Evolutionary conservation across 2,113 vertebrate genomes (phyloP).

Genomic region (Cygnus atratus): DNA sequence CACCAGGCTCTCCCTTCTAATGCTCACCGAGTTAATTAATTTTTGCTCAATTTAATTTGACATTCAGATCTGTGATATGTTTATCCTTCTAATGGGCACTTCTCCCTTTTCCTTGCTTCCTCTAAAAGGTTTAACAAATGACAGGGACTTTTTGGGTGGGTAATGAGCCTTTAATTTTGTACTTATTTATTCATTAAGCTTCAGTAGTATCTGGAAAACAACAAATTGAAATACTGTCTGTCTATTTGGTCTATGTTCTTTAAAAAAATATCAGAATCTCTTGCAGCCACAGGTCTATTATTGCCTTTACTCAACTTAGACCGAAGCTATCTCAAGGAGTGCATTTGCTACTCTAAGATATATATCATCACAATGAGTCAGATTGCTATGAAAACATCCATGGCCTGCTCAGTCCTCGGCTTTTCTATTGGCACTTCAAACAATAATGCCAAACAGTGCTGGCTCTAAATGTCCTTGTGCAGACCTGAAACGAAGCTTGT

Average conservation of each 20-base stretch:
- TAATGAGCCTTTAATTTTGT: conserved; percentile 64
- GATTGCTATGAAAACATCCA: not conserved
- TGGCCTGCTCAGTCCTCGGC: not conserved
- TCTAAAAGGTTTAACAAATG: conserved; percentile 61
- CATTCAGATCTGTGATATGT: conserved; percentile 59
- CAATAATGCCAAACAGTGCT: not conserved
- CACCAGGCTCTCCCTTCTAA: conserved; percentile 21
- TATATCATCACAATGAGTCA: not conserved
- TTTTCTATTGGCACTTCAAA: not conserved
- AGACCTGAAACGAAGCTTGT: not conserved
- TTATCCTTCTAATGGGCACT: conserved; percentile 60
- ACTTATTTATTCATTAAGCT: conserved; percentile 59
- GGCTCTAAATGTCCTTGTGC: not conserved
- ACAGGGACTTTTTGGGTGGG: conserved; percentile 10
- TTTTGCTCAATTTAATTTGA: conserved; percentile 60
- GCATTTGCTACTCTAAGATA: not conserved
- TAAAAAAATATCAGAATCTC: not conserved
- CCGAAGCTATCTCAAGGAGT: not conserved
- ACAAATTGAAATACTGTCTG: not conserved
- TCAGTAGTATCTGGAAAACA: conserved; percentile 10
- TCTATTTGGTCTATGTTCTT: not conserved
- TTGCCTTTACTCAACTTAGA: not conserved
- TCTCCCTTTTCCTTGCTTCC: conserved; percentile 20
- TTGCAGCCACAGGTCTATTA: not conserved
- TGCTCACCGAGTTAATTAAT: conserved; percentile 31